A percentile compares a stretch with the other conserved stretches of the same genome.
Evolutionary conservation across 1,140 invertebrate species (phyloP).

Genomic region (Calliopsis andreniformis): DNA sequence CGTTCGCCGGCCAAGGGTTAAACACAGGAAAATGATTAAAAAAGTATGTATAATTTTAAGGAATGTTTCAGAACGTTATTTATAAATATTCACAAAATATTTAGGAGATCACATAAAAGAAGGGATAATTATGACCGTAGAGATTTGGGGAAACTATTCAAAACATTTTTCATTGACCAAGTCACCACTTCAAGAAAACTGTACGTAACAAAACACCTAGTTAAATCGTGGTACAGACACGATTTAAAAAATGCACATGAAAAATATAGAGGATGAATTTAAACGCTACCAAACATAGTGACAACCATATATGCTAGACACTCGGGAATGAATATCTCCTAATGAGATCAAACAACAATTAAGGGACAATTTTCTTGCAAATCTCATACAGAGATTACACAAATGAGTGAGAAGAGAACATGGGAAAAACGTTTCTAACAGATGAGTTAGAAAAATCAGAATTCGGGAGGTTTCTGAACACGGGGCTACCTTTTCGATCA

Average conservation of each 20-base stretch:
- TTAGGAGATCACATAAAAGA: background rate
- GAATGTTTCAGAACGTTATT: background rate
- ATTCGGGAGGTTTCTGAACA: constrained; percentile 4
- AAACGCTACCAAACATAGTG: background rate
- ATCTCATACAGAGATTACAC: constrained; percentile 4
- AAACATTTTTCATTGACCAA: background rate
- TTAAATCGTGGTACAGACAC: background rate
- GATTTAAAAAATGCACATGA: background rate
- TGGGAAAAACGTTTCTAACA: constrained; percentile 3
- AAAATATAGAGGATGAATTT: background rate
- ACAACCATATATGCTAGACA: background rate
- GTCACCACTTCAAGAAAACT: background rate
- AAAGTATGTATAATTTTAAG: background rate
- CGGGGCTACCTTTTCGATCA: constrained; percentile 95
- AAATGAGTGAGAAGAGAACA: background rate
- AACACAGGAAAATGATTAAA: too few species aligned
- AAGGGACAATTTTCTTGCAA: background rate
- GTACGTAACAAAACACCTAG: background rate
- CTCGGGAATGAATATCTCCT: constrained; percentile 4
- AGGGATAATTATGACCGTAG: background rate
- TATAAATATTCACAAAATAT: background rate
- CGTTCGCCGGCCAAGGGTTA: too few species aligned
- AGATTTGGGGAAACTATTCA: background rate
- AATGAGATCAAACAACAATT: constrained; percentile 11
- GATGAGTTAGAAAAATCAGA: background rate